Base-by-base conservation (phyloP, 2,797 vertebrate species). In the Urosaurus nigricauda region DNA sequence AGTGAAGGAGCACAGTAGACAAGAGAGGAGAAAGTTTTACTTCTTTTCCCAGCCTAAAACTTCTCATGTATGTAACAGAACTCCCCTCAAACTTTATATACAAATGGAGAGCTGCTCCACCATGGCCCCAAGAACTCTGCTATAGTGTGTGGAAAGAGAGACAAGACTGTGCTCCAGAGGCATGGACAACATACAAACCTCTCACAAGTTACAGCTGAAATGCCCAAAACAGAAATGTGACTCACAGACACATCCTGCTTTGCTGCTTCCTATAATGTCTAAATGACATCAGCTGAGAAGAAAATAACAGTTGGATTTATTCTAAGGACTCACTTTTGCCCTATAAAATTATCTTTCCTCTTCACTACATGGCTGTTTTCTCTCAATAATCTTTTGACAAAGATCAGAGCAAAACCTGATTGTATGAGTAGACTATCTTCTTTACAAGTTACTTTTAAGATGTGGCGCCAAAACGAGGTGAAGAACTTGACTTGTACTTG, bases 241-340 rank as follows among this genome's bases (percentile, higher is more conserved):
- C 79, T 81, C 77, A 51, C 43, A 47, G n/a, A 37, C 56, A 81
- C 3, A 63, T 81, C 79, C 78, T 79, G 79, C 58, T 81, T 81
- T 26, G 24, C 24, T 29, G 24, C 8, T 65, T 65, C 63, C 13
- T 43, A 14, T 80, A 51, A 60, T 43, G 37, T 16, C 80, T 14
- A 82, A 37, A 40, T 24, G 79, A n/a, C n/a, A n/a, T n/a, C n/a
- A n/a, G 14, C 13, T 51, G 2, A 73, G 68, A 53, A 40, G 53
- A 5, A 29, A 85, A 85, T 32, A 35, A 51, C 4, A 21, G 19
- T 19, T 68, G 60, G 43, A 63, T n/a, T 60, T 77, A 14, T 40
- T 24, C 37, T 40, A 40, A 80, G 75, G 16, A n/a, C 56, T 77
- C 43, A 35, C n/a, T 60, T 81, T 60, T 40, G 53, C 32, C 35